These are phyloP conservation scores for Anarhynchus alexandrinus DNA, from an alignment of 2,113 vertebrate species.

Conservation along the genomic window DNA sequence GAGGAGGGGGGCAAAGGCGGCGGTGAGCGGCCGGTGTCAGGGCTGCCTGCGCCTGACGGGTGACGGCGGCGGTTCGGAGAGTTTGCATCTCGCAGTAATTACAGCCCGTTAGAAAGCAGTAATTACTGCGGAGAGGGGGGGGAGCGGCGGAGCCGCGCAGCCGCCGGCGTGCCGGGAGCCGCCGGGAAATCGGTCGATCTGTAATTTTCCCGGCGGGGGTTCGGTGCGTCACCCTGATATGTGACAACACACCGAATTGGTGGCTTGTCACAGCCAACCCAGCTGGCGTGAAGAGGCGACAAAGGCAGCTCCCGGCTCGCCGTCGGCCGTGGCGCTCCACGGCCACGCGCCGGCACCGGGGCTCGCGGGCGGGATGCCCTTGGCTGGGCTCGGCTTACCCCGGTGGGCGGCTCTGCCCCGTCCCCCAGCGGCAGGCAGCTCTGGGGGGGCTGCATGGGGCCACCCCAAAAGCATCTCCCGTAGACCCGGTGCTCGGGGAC, in stretches of 20 bases:
- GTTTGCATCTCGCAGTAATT: conserved; percentile 48
- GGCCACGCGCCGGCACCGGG: accelerated
- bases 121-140: conserved; percentile 40
- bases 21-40: background rate
- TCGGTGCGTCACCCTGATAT: conserved; percentile 24
- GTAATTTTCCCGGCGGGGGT: conserved; percentile 40
- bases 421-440: background rate
- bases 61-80: background rate
- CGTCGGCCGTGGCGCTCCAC: accelerated
- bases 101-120: conserved; percentile 46
- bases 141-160: background rate
- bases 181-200: background rate
- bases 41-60: background rate
- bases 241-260: conserved; percentile 28
- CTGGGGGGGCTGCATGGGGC: accelerated
- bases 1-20: background rate
- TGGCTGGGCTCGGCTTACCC: accelerated
- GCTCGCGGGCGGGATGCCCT: accelerated
- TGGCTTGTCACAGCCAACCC: conserved; percentile 18
- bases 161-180: background rate
- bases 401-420: background rate
- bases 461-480: background rate
- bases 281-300: background rate
- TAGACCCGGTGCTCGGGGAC: accelerated
- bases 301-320: background rate